Conservation (phyloP, 2,113 vertebrate genomes). For the cat (Felis catus) region DNA sequence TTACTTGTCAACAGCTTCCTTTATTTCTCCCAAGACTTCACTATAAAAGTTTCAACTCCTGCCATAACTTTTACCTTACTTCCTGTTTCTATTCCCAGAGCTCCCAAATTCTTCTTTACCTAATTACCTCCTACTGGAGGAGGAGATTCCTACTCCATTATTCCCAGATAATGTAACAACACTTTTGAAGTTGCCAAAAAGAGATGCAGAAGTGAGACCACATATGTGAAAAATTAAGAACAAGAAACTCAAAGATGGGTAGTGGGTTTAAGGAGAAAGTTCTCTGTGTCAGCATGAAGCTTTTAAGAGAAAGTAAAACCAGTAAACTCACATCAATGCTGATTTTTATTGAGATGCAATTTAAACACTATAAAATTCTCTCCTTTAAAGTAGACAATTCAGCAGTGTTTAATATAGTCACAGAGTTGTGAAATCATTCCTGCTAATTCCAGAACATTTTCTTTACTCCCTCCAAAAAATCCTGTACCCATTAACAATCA, state of each 20-base stretch:
- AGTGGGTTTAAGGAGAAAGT: neutral
- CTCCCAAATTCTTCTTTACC: neutral
- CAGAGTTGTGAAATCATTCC: neutral
- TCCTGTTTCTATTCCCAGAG: neutral
- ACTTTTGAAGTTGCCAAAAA: conserved; percentile 14
- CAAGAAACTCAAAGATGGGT: neutral
- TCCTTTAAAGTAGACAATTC: neutral
- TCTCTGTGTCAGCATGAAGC: neutral
- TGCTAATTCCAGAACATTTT: neutral
- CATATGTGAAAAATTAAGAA: neutral
- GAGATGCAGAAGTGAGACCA: neutral
- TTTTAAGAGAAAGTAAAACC: conserved; percentile 3
- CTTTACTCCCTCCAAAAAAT: neutral
- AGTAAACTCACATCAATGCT: neutral
- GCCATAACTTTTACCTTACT: neutral
- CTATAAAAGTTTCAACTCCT: neutral
- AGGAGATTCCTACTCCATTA: neutral
- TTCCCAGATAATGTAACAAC: neutral
- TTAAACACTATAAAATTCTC: neutral
- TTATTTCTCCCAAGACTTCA: neutral
- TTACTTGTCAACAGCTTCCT: neutral
- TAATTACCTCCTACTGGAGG: neutral
- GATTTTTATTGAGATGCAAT: neutral
- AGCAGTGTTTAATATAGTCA: neutral
- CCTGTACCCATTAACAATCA: neutral